Percentiles rank a stretch among this genome's conserved stretches.
Conservation (phyloP, 2,113 vertebrate genomes). For the Ascaphus truei region DNA sequence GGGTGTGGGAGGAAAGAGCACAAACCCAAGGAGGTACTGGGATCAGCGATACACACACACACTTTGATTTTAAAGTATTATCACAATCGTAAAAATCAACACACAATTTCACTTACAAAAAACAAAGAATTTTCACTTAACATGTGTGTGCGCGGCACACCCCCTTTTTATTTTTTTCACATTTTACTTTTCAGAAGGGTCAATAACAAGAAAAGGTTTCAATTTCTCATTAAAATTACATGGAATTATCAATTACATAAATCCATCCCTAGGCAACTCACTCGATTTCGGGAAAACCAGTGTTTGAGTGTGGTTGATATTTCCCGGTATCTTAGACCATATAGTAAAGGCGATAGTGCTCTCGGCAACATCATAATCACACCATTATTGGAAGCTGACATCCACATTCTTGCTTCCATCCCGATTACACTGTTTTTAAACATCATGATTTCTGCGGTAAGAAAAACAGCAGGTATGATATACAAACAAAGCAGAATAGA, state of each 20-base stretch:
- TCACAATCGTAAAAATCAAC: no score
- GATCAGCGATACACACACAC: no score
- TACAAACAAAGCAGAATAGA: conserved; percentile 63
- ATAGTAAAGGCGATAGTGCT: conserved; percentile 64
- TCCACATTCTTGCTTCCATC: conserved; percentile 51
- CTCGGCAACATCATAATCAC: conserved; percentile 66
- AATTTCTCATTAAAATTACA: neutral
- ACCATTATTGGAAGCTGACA: conserved; percentile 60
- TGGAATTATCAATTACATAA: neutral
- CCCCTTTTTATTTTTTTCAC: no score
- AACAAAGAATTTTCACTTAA: no score
- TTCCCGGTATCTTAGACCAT: conserved; percentile 67
- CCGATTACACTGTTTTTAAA: conserved; percentile 36
- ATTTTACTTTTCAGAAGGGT: no score
- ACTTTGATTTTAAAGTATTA: no score
- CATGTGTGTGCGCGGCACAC: no score
- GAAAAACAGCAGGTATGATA: conserved; percentile 62
- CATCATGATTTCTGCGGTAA: conserved; percentile 56
- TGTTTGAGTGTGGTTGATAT: conserved; percentile 53
- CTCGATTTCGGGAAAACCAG: conserved; percentile 45
- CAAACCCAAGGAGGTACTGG: no score
- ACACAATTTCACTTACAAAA: no score
- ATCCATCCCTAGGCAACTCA: neutral
- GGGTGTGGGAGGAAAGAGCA: no score
- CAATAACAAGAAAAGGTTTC: neutral